Percentiles rank a stretch among this genome's conserved stretches.
Evolutionary conservation across 2,113 vertebrate species (phyloP).

Genomic region (Ciconia boyciana): DNA sequence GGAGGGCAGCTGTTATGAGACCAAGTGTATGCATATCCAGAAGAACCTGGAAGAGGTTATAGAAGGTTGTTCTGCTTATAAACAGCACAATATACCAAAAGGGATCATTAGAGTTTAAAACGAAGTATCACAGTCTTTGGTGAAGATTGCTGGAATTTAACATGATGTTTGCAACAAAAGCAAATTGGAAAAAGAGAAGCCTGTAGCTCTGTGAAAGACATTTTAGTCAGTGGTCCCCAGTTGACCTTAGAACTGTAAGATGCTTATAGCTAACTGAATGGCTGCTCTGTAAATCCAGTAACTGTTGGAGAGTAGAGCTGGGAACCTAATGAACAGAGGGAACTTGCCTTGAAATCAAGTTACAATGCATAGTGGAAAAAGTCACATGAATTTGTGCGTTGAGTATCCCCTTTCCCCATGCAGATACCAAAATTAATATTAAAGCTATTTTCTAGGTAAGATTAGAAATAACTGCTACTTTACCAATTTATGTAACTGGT

Average conservation of each 20-base stretch:
- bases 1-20: not conserved
- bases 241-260: not conserved
- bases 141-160: not conserved
- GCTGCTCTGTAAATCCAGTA: not conserved
- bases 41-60: not conserved
- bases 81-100: not conserved
- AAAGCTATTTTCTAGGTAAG: not conserved
- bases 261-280: not conserved
- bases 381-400: not conserved
- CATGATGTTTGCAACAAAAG: not conserved
- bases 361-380: not conserved
- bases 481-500: not conserved
- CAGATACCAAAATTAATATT: not conserved
- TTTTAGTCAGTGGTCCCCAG: not conserved
- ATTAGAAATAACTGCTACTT: not conserved
- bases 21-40: not conserved
- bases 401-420: not conserved
- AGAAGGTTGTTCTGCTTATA: not conserved
- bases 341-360: not conserved
- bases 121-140: not conserved
- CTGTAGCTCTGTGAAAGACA: not conserved
- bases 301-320: not conserved
- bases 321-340: not conserved
- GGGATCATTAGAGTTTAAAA: not conserved
- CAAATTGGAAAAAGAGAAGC: not conserved